These are phyloP conservation scores for Tympanoctomys barrerae DNA, from an alignment of 2,797 vertebrate genomes.

Conservation along the genomic window DNA sequence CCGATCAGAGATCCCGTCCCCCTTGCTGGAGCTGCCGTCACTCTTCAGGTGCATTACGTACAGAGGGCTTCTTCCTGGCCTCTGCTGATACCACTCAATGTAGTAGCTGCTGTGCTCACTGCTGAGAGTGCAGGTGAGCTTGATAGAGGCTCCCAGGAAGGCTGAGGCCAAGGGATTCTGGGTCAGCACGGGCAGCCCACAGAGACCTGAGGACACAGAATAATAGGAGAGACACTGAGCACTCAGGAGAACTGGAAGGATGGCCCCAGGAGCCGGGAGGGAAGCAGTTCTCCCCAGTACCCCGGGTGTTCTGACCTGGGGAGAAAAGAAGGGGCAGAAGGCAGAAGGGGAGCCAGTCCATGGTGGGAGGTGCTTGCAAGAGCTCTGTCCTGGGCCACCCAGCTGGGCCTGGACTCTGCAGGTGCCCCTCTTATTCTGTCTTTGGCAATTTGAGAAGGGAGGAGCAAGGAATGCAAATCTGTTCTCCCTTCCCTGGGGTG, in stretches of 20 bases:
- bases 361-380: neutral
- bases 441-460: neutral
- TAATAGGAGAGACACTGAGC: neutral
- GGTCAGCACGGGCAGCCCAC: neutral
- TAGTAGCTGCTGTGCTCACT: neutral
- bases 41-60: fast-evolving
- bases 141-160: neutral
- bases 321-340: neutral
- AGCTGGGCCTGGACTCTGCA: neutral
- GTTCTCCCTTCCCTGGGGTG: fast-evolving
- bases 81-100: fast-evolving
- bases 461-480: neutral
- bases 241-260: neutral
- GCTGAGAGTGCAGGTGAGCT: neutral
- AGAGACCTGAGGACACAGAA: neutral
- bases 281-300: neutral
- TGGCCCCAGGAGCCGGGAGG: neutral
- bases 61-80: neutral
- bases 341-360: neutral
- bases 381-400: neutral
- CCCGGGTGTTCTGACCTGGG: neutral
- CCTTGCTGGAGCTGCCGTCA: neutral
- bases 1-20: fast-evolving
- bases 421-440: neutral
- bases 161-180: neutral